A percentile compares a stretch with the other conserved stretches of the same genome.
phyloP scores from a whole-genome alignment of 2,888 invertebrate genomes.

The Thecocarcelia acutangulata region DNA sequence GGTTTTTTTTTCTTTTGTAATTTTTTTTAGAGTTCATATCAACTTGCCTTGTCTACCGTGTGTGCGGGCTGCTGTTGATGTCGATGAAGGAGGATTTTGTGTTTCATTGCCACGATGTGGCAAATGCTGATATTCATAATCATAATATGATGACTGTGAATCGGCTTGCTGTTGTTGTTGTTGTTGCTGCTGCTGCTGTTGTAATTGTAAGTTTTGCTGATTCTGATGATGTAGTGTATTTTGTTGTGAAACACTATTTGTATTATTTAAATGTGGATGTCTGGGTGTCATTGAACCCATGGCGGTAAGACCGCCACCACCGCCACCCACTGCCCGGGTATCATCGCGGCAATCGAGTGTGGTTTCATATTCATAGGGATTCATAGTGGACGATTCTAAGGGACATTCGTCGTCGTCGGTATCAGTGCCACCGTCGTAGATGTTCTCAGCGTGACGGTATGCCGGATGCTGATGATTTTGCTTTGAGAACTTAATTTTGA shows the following conservation, averaged over 20 bases:
- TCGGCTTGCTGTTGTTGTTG: constrained; percentile 72
- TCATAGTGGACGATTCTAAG: constrained; percentile 80
- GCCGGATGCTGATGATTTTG: constrained; percentile 77
- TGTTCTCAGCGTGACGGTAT: constrained; percentile 80
- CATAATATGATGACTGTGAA: constrained; percentile 77
- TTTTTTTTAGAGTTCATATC: background rate
- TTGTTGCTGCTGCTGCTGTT: constrained; percentile 72
- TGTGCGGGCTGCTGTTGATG: constrained; percentile 77
- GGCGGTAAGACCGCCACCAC: constrained; percentile 71
- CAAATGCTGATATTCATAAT: constrained; percentile 80
- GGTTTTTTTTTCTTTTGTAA: background rate
- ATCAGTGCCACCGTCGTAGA: constrained; percentile 81
- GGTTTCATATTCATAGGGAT: constrained; percentile 82
- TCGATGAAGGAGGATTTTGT: constrained; percentile 70
- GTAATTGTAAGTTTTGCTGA: constrained; percentile 77
- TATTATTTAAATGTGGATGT: constrained; percentile 61
- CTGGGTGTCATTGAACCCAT: constrained; percentile 64
- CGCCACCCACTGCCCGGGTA: constrained; percentile 73
- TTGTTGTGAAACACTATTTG: constrained; percentile 70
- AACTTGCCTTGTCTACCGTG: constrained; percentile 80
- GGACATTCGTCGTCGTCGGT: constrained; percentile 81
- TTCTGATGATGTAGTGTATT: constrained; percentile 78
- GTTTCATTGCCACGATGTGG: constrained; percentile 76
- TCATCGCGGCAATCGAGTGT: constrained; percentile 81
- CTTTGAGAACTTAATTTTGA: constrained; percentile 81